Evolutionary conservation across 2,113 vertebrate species (phyloP), one percentile per base, ranked within the genome.

Genomic region (Delphinus delphis): DNA sequence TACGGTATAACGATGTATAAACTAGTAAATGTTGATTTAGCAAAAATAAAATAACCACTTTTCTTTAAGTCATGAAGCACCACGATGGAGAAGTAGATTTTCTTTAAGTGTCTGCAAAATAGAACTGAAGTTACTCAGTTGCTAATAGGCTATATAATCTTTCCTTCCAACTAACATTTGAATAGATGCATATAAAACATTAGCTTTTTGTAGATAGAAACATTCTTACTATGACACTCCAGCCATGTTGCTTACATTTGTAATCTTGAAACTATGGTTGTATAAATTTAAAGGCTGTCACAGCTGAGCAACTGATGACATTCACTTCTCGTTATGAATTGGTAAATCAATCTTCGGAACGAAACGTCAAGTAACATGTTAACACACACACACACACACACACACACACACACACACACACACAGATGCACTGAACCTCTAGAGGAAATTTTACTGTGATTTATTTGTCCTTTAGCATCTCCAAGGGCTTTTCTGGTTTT

Each of bases 281-380:
- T 76, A 33, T 79, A 85, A 41, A 85, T 55, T 9, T 87, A 91
- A 77, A 97, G 85, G 44, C 15, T 84, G 97, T 90, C 33, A n/a
- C 31, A 92, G 67, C 13, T 62, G 36, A 86, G 44, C 33, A 55
- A 60, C 12, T 93, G 44, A 47, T 81, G n/a, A 38, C 31, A 81
- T 62, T 74, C n/a, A 84, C n/a, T 92, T 68, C n/a, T 63, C 82
- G n/a, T 88, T 60, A 76, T 63, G n/a, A 87, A 13, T 28, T 50
- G 9, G 28, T 23, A 63, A 70, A 74, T 87, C 41, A 87, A 38
- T 93, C 10, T 21, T 21, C n/a, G 26, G 17, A 38, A 70, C 7
- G 84, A 25, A 70, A 85, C 25, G 47, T 21, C 0, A 2, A 71
- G 25, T 4, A 44, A 12, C 31, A 38, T 6, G 0, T 58, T 3